Base-by-base conservation (phyloP, 2,888 invertebrate species). In the Cataglyphis altisquamis region DNA sequence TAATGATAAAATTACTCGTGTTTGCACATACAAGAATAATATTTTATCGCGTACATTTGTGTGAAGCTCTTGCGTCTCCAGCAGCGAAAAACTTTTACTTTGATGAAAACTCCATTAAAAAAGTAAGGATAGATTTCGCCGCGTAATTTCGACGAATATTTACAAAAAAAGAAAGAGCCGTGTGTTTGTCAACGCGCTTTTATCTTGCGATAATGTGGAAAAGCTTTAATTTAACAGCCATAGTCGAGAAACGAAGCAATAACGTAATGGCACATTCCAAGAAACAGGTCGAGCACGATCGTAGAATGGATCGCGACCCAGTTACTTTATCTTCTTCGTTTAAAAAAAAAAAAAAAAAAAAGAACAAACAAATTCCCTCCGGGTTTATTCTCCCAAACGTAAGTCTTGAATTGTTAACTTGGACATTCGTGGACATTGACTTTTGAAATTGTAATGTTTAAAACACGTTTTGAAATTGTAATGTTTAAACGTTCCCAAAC, bases 261-360 rank as follows among this genome's bases (percentile, higher is more conserved):
- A 64, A 80, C 74, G 82, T 25, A 80, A 83, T 70, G 68, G 73
- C 68, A 75, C 57, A 70, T 70, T 83, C 57, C 45, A 39, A 84
- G 64, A 83, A 78, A 82, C 80, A 80, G 62, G 70, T 32, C 57
- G 70, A 84, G 41, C 57, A 32, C 21, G 48, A 18, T 39, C 39
- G 80, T 62, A 82, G 74, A 86, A 86, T 80, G 72, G 67, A 86
- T 83, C 62, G 73, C 83, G 77, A 86, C 88, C 86, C 45, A 86
- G 66, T 88, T 88, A 83, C 74, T 86, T 86, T 78, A 82, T 86
- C 86, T 84, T 82, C 74, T 64, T 80, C 72, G 45, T 68, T 60
- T 18, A 45, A 41, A 80, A 81, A 25, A 25, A 25, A 25, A 25
- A 25, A 25, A 25, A 25, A 83, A 84, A 88, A 25, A 25, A 25